Percentiles rank a stretch among this genome's conserved stretches.
These are phyloP conservation scores for Thecocarcelia acutangulata DNA, from an alignment of 2,888 invertebrate species.

Conservation along the genomic window DNA sequence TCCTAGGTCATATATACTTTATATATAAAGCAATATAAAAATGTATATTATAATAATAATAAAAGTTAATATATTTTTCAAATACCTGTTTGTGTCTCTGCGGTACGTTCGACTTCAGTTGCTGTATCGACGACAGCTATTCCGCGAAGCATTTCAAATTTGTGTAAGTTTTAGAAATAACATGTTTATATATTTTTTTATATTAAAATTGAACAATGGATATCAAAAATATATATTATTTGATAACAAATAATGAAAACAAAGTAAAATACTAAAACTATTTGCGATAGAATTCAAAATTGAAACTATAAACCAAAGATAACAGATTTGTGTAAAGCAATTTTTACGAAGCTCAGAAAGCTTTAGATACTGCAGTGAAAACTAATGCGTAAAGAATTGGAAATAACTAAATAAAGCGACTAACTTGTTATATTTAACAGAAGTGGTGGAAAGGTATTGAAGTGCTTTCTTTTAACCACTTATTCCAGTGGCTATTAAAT, in stretches of 20 bases:
- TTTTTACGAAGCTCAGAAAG: conserved; percentile 18
- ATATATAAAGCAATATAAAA: too few species aligned
- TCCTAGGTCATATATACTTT: too few species aligned
- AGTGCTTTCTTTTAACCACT: conserved; percentile 2
- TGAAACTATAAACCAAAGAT: conserved; percentile 34
- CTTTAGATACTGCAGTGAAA: conserved; percentile 17
- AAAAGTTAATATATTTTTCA: conserved; percentile 10
- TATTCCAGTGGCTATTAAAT: background rate
- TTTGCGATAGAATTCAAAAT: conserved; percentile 24
- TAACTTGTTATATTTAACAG: conserved; percentile 34
- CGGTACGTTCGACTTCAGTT: conserved; percentile 75
- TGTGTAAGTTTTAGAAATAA: conserved; percentile 33
- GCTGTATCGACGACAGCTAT: conserved; percentile 75
- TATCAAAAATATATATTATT: conserved; percentile 3
- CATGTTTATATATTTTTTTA: conserved; percentile 11
- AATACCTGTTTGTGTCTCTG: conserved; percentile 78
- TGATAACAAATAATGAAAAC: background rate
- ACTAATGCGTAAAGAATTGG: conserved; percentile 26
- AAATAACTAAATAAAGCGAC: conserved; percentile 18
- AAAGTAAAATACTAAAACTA: background rate
- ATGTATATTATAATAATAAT: background rate
- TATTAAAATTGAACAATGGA: conserved; percentile 31
- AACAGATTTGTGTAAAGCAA: conserved; percentile 22
- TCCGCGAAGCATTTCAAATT: conserved; percentile 66
- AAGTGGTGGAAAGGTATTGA: conserved; percentile 18